phyloP scores from a whole-genome alignment of 2,797 vertebrate species.

The Clarias pachynema region DNA sequence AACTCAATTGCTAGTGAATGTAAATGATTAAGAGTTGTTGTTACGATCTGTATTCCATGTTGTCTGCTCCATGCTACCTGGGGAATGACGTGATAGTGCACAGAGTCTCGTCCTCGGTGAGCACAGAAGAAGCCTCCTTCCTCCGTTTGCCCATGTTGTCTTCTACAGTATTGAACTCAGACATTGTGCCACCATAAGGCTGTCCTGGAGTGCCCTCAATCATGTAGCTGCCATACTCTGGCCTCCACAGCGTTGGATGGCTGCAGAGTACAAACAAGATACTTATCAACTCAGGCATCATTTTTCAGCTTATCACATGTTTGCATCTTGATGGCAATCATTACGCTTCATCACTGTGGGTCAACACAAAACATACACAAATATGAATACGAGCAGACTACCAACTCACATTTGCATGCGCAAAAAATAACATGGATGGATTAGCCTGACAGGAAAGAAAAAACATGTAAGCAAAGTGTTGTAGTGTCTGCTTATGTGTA shows the following conservation, averaged over 20 bases:
- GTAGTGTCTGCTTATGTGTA: slow-evolving; percentile 35
- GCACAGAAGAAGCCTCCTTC: slow-evolving; percentile 85
- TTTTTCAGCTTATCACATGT: neutral
- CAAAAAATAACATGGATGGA: too few relatives aligned
- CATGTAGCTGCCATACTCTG: slow-evolving; percentile 98
- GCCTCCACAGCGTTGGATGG: slow-evolving; percentile 97
- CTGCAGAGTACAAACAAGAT: slow-evolving; percentile 65
- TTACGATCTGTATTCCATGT: neutral
- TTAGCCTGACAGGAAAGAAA: too few relatives aligned
- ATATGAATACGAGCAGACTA: neutral
- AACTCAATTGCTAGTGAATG: neutral
- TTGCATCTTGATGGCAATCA: neutral
- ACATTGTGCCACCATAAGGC: slow-evolving; percentile 96
- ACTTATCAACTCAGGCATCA: neutral
- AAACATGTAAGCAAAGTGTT: slow-evolving; percentile 43
- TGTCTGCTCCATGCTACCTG: slow-evolving; percentile 75
- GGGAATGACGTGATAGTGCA: slow-evolving; percentile 95
- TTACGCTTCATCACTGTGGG: neutral
- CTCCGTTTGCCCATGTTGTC: slow-evolving; percentile 95
- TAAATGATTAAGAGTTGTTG: neutral
- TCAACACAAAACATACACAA: neutral
- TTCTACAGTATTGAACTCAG: slow-evolving; percentile 97
- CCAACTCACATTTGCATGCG: neutral
- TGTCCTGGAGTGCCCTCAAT: slow-evolving; percentile 97
- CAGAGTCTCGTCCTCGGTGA: slow-evolving; percentile 84